Conservation (phyloP, 37 sponge, comb jelly and placozoan genomes). For the Hexactinellida sp. region DNA sequence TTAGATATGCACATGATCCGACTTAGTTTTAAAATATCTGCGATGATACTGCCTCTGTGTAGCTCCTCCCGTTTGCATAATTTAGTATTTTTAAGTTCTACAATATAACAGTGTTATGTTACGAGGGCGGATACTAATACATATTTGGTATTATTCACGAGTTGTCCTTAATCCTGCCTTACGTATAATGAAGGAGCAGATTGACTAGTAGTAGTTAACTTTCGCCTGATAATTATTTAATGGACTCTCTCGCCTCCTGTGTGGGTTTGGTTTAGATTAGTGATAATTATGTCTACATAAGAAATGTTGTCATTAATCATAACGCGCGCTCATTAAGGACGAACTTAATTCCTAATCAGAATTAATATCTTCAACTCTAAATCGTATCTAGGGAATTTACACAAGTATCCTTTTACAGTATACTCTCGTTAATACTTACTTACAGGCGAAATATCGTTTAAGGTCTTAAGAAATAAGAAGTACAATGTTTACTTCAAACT, state of each 20-base stretch:
- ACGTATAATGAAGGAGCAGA: constrained; percentile 2
- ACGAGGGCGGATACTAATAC: constrained; percentile 18
- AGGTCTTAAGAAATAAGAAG: no score
- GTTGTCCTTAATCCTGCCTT: neutral
- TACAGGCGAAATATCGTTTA: no score
- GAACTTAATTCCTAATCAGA: no score
- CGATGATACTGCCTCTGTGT: neutral
- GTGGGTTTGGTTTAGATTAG: neutral
- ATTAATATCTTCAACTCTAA: no score
- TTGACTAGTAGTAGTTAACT: neutral
- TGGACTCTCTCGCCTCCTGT: no score
- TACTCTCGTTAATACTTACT: no score
- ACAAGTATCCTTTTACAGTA: no score
- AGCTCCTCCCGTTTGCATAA: constrained; percentile 7
- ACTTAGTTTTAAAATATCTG: neutral
- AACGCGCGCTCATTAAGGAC: no score
- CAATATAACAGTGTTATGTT: neutral
- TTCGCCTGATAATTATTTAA: no score
- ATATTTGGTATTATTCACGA: neutral
- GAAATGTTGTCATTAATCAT: no score
- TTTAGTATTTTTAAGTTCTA: neutral
- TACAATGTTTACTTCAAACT: no score
- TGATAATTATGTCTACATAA: neutral
- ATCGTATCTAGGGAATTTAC: no score
- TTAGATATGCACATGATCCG: neutral